These are phyloP conservation scores for Spermophilus dauricus DNA, from an alignment of 2,113 vertebrate genomes.

Conservation along the genomic window DNA sequence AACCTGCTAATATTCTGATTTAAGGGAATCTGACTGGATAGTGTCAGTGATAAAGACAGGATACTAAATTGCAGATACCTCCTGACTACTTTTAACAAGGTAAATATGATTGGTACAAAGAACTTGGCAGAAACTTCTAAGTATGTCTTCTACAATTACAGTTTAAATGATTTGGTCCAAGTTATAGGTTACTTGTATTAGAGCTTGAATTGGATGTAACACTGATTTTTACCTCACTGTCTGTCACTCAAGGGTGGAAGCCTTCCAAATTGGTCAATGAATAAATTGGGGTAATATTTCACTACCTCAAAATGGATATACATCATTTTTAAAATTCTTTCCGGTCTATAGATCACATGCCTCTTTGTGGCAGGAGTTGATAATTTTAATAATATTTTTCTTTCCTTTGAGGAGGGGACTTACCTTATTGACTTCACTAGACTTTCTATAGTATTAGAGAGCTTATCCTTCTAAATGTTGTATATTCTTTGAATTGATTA, in stretches of 20 bases:
- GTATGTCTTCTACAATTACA: not conserved
- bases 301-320: not conserved
- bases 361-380: not conserved
- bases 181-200: not conserved
- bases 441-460: too few relatives aligned
- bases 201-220: not conserved
- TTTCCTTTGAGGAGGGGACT: not conserved
- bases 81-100: not conserved
- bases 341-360: not conserved
- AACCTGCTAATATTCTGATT: not conserved
- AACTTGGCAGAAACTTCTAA: not conserved
- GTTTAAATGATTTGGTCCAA: not conserved
- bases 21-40: not conserved
- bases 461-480: not conserved
- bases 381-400: not conserved
- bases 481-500: not conserved
- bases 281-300: not conserved
- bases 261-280: too few relatives aligned
- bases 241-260: not conserved
- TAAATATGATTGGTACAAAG: not conserved
- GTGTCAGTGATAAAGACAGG: not conserved
- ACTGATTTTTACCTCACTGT: not conserved
- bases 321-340: not conserved
- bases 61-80: not conserved
- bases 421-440: fast-evolving